Conservation (phyloP, 2,113 vertebrate species). For the Rhizomys pruinosus region DNA sequence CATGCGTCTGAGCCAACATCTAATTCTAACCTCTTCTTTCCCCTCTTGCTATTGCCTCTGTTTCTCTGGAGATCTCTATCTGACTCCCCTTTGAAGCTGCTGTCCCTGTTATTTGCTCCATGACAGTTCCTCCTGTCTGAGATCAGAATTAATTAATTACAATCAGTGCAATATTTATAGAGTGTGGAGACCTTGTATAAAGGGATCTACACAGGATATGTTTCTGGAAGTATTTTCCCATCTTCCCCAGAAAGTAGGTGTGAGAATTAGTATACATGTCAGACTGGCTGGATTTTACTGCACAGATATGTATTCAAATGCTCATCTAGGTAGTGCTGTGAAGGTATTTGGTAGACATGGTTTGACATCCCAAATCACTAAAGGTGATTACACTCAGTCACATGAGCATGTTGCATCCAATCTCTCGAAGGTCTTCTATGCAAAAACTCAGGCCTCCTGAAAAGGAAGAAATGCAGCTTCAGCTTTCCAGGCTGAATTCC, state of each 20-base stretch:
- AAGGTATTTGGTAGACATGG: not conserved
- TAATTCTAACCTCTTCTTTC: not conserved
- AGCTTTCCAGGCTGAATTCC: not conserved
- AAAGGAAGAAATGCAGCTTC: not conserved
- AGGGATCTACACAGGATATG: too few relatives aligned
- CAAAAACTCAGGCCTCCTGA: not conserved
- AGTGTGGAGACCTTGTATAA: not conserved
- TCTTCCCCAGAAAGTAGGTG: not conserved
- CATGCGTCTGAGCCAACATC: not conserved
- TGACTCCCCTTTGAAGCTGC: not conserved
- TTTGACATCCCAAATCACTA: not conserved
- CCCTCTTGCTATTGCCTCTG: not conserved
- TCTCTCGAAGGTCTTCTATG: not conserved
- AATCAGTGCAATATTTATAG: not conserved
- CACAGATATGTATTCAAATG: not conserved
- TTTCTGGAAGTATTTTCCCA: not conserved
- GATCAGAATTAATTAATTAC: not conserved
- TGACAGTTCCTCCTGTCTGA: not conserved
- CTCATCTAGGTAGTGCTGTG: not conserved
- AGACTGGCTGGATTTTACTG: not conserved
- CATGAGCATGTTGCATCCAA: not conserved
- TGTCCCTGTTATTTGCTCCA: constrained; percentile 1
- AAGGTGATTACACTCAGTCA: not conserved
- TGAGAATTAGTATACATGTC: not conserved
- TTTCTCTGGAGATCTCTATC: not conserved